These are phyloP conservation scores for Copidosoma floridanum DNA, from an alignment of 1,140 invertebrate genomes.

Conservation along the genomic window DNA sequence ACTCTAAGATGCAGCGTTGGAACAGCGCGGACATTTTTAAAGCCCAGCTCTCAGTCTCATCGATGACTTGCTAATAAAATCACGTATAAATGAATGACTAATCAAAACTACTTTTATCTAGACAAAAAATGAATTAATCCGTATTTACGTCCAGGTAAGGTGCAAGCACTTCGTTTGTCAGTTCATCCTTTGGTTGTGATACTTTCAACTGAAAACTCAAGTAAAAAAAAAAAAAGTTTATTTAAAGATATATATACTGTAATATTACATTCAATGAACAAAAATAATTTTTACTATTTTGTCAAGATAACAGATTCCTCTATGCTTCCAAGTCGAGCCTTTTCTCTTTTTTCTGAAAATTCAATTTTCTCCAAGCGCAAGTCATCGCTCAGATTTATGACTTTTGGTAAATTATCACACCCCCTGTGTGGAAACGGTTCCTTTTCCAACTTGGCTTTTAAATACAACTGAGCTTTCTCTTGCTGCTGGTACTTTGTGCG, in stretches of 20 bases:
- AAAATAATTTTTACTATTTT: slow-evolving; percentile 62
- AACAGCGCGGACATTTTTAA: slow-evolving; percentile 68
- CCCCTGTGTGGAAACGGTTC: slow-evolving; percentile 38
- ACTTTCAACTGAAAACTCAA: slow-evolving; percentile 64
- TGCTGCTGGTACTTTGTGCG: slow-evolving; percentile 85
- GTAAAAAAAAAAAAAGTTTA: slow-evolving; percentile 26
- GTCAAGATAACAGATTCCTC: slow-evolving; percentile 79
- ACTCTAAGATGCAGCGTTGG: slow-evolving; percentile 75
- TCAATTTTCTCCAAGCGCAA: slow-evolving; percentile 75
- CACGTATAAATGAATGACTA: slow-evolving; percentile 8
- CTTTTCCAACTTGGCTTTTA: slow-evolving; percentile 63
- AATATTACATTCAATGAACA: not conserved
- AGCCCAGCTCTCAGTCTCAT: slow-evolving; percentile 65
- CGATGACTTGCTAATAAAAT: slow-evolving; percentile 41
- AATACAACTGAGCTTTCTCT: slow-evolving; percentile 75
- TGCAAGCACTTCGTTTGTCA: slow-evolving; percentile 75
- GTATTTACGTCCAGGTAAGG: slow-evolving; percentile 72
- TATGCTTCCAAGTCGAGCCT: slow-evolving; percentile 64
- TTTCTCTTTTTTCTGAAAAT: slow-evolving; percentile 64
- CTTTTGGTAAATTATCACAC: slow-evolving; percentile 58
- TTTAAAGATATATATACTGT: slow-evolving; percentile 7
- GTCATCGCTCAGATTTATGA: slow-evolving; percentile 80
- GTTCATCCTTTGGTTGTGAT: slow-evolving; percentile 73
- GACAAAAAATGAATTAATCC: not conserved
- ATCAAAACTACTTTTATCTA: not conserved